Conservation (phyloP, 2,113 vertebrate species). For the Chrysochloris asiatica region DNA sequence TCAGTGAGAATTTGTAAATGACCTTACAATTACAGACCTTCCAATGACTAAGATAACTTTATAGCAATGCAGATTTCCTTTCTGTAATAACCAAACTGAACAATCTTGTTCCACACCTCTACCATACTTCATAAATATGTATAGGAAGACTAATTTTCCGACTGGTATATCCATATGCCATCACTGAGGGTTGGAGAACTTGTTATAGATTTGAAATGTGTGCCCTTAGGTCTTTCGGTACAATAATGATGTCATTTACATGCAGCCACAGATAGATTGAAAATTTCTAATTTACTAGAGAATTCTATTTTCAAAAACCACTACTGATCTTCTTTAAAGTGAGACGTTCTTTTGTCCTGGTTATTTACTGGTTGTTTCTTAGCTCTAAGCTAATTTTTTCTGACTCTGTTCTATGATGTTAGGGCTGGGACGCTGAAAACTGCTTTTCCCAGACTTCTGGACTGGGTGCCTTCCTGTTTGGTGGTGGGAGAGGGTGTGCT, state of each 20-base stretch:
- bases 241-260: conserved; percentile 39
- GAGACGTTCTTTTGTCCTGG: background rate
- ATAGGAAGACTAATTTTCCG: conserved; percentile 53
- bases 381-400: background rate
- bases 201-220: conserved; percentile 36
- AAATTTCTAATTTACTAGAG: conserved; percentile 48
- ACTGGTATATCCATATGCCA: conserved; percentile 20
- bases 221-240: conserved; percentile 40
- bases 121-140: conserved; percentile 33
- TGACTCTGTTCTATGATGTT: background rate
- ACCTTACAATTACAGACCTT: conserved; percentile 37
- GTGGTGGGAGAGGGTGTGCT: background rate
- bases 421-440: background rate
- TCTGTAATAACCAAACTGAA: conserved; percentile 62
- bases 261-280: conserved; percentile 42
- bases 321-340: conserved; percentile 43
- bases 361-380: conserved; percentile 26
- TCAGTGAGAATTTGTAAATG: conserved; percentile 38
- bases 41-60: conserved; percentile 25
- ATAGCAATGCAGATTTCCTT: conserved; percentile 23
- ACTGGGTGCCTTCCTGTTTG: background rate
- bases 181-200: conserved; percentile 52
- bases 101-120: background rate
- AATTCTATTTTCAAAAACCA: conserved; percentile 64
- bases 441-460: conserved; percentile 14